Evolutionary conservation across 2,797 vertebrate genomes (phyloP), one percentile per base, ranked within the genome.

Genomic region (Odontamblyopus rebecca): DNA sequence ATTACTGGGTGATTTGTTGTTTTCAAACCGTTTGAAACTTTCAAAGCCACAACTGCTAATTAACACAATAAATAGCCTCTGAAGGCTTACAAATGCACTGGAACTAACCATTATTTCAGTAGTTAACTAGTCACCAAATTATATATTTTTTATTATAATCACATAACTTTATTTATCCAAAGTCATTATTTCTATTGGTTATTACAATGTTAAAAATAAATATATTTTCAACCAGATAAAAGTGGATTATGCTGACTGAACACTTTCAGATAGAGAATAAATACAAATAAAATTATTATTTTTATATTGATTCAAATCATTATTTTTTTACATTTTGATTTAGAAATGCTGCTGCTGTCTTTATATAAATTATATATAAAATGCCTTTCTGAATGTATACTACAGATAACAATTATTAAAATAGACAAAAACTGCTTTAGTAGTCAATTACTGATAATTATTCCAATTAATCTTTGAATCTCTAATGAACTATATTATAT

Each of bases 21-120:
- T 53, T 23, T 30, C 51, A 73, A 72, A 69, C 65, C 12, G 4
- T 62, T 35, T 18, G 30, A 30, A 69, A 73, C 54, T 68, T 74
- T 13, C 26, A 16, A 48, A 53, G 30, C 32, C 64, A 53, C 29
- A 44, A 61, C 44, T 26, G 41, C 26, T 23, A 68, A 59, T 35
- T 67, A 53, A 7, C 61, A 16, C 16, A 61, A 9, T 61, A 32
- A 61, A 13, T 30, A 30, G 16, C 8, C 59, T 60, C 26, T 18
- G 30, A 61, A 16, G 12, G 15, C 59, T 30, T 61, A 29, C 27
- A 61, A 61, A 61, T 18, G 30, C n/a, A 11, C n/a, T 56, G 53
- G 3, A 56, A 56, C 53, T 23, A 56, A 26, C 11, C 1, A 26
- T 57, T 54, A 54, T 54, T 54, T 54, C 53, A n/a, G 51, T n/a